A percentile compares a stretch with the other conserved stretches of the same genome.
Conservation (phyloP, 2,113 vertebrate genomes). For the Pycnonotus jocosus region DNA sequence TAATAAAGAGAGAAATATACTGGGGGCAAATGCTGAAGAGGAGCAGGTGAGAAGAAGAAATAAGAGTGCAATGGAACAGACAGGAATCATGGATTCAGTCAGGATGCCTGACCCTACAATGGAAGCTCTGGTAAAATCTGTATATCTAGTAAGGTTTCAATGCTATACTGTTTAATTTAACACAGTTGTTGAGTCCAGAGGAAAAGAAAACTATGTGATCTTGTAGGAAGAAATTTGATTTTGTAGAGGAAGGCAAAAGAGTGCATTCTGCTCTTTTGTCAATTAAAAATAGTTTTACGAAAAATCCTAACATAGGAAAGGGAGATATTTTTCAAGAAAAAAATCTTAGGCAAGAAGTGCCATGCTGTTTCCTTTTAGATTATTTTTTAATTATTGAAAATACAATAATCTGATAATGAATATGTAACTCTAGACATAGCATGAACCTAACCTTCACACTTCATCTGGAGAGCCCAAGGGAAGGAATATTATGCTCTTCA, state of each 20-base stretch:
- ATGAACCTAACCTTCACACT: neutral
- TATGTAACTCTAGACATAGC: neutral
- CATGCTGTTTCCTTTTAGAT: neutral
- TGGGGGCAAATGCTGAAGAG: neutral
- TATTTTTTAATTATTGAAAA: neutral
- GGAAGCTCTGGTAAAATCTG: neutral
- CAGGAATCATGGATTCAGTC: neutral
- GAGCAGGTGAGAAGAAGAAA: neutral
- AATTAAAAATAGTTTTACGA: neutral
- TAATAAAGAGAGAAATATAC: neutral
- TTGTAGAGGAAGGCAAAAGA: neutral
- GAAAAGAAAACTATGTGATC: neutral
- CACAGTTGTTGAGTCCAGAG: neutral
- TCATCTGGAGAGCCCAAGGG: neutral
- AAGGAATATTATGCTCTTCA: neutral
- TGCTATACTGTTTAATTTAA: neutral
- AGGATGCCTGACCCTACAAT: neutral
- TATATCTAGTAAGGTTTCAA: neutral
- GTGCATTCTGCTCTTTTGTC: neutral
- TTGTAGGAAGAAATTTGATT: neutral
- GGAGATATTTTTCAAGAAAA: neutral
- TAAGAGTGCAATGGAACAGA: rapidly evolving
- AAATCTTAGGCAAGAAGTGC: neutral
- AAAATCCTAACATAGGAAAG: neutral
- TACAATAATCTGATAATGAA: neutral